These are phyloP conservation scores for Dicycla oo DNA, from an alignment of 2,888 invertebrate genomes.

Conservation along the genomic window DNA sequence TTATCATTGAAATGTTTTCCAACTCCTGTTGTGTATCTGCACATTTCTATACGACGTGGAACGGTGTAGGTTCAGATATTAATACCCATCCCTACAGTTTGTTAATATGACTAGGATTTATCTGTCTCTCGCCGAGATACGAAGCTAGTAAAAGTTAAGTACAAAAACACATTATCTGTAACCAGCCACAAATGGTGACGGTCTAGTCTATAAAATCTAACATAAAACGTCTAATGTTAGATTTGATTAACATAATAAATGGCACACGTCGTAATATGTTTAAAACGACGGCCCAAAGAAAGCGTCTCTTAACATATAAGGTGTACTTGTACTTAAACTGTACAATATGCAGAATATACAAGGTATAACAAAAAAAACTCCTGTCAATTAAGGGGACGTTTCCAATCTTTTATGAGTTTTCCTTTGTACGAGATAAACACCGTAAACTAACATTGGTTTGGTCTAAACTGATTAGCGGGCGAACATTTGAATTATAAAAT, in stretches of 20 bases:
- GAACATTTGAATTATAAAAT: not conserved
- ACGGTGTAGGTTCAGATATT: not conserved
- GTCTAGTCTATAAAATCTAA: not conserved
- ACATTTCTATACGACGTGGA: not conserved
- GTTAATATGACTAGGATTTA: not conserved
- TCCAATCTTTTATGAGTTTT: not conserved
- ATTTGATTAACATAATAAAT: not conserved
- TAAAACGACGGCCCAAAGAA: not conserved
- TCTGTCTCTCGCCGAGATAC: not conserved
- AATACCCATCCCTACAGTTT: not conserved
- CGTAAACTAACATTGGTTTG: not conserved
- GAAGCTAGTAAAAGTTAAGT: conserved; percentile 1
- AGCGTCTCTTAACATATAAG: not conserved
- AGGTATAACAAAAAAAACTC: not conserved
- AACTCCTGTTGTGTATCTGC: not conserved
- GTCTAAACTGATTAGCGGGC: not conserved
- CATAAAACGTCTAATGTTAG: not conserved
- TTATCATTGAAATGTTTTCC: not conserved
- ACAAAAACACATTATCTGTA: conserved; percentile 4
- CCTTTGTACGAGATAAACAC: not conserved
- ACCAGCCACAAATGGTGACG: not conserved
- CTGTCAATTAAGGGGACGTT: not conserved
- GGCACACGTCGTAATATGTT: not conserved
- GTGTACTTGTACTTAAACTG: not conserved
- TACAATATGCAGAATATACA: not conserved